These are phyloP conservation scores for Laspeyria flexula DNA, from an alignment of 2,888 invertebrate genomes.

Conservation along the genomic window DNA sequence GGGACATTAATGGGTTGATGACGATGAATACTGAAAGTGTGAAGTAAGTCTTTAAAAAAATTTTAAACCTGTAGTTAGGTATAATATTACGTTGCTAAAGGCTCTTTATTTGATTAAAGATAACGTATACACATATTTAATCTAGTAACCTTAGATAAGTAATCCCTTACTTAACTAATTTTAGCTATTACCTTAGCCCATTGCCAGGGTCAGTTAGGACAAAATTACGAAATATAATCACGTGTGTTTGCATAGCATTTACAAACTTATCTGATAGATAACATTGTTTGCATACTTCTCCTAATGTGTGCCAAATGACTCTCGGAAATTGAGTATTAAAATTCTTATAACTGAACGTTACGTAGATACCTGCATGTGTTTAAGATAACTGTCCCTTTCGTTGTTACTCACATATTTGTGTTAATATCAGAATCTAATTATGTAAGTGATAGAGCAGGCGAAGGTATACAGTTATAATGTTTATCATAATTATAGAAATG, in stretches of 20 bases:
- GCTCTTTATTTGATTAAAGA: not conserved
- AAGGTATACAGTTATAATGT: no score
- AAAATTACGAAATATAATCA: slow-evolving; percentile 59
- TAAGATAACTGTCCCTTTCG: not conserved
- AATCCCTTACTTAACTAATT: not conserved
- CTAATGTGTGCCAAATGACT: slow-evolving; percentile 62
- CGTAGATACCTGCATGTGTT: no score
- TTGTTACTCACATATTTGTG: no score
- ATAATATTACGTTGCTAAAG: no score
- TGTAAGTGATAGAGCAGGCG: not conserved
- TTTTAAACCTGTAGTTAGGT: no score
- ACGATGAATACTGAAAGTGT: no score
- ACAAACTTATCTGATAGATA: slow-evolving; percentile 71
- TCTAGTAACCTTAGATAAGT: not conserved
- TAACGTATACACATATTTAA: not conserved
- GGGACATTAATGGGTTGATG: no score
- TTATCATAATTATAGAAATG: no score
- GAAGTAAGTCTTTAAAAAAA: no score
- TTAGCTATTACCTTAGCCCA: slow-evolving; percentile 6
- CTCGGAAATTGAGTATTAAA: slow-evolving; percentile 46
- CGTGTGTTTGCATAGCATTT: slow-evolving; percentile 50
- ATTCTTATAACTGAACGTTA: slow-evolving; percentile 29
- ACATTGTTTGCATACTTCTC: slow-evolving; percentile 70
- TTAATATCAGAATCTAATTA: no score
- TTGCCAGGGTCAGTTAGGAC: slow-evolving; percentile 47